Evolutionary conservation across 2,113 vertebrate genomes (phyloP).

Genomic region (Neotoma lepida): DNA sequence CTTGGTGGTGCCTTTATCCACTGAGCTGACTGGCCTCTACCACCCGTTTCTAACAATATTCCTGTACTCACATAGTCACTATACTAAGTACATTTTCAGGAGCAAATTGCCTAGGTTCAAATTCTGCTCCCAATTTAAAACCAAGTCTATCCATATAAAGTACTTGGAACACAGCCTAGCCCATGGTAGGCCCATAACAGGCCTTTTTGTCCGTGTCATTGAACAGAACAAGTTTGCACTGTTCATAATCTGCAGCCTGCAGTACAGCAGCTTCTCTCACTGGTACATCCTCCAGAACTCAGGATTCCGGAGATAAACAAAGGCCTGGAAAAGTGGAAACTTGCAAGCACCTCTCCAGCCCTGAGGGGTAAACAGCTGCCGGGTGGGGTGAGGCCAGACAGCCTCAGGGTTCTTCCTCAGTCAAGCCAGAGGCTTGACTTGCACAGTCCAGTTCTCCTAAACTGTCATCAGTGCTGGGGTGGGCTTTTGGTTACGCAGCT

Average conservation of each 20-base stretch:
- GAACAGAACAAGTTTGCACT: background rate
- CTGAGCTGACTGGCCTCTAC: background rate
- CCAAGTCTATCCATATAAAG: background rate
- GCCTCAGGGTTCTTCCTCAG: background rate
- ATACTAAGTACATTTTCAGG: background rate
- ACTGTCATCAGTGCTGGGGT: background rate
- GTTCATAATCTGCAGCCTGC: background rate
- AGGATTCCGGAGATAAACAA: background rate
- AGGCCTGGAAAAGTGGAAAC: background rate
- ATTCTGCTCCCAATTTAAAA: background rate
- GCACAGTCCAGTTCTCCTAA: background rate
- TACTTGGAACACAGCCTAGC: conserved; percentile 1
- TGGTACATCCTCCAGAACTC: background rate
- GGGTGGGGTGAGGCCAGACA: background rate
- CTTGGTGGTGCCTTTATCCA: background rate
- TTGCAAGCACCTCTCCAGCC: background rate
- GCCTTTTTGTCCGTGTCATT: background rate
- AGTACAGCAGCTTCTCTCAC: background rate
- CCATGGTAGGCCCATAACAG: background rate
- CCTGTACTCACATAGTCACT: too few relatives aligned
- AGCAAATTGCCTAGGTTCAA: conserved; percentile 21
- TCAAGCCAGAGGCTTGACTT: too few relatives aligned
- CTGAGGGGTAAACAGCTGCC: background rate
- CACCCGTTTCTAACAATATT: background rate
- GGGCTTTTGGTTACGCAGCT: background rate